These are phyloP conservation scores for Cacoxenus indagator DNA, from an alignment of 2,888 invertebrate genomes.

Conservation along the genomic window DNA sequence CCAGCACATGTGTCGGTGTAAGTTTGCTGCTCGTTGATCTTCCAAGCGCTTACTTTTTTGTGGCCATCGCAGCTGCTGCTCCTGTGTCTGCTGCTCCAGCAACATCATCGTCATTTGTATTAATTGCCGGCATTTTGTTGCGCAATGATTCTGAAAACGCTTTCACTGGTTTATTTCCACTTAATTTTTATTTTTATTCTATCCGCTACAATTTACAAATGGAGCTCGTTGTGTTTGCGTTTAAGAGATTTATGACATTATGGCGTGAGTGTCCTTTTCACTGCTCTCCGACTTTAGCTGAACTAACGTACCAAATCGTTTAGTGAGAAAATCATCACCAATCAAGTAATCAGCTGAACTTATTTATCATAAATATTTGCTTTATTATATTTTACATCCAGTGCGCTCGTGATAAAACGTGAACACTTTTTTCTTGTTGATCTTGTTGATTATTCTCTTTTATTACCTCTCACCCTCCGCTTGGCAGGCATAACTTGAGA, in stretches of 20 bases:
- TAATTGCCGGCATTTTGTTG: slow-evolving; percentile 58
- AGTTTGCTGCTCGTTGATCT: not conserved
- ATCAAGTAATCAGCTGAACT: too few species aligned
- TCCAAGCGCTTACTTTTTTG: slow-evolving; percentile 34
- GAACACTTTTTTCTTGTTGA: too few species aligned
- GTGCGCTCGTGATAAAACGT: too few species aligned
- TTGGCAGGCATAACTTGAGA: too few species aligned
- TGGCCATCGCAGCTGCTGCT: not conserved
- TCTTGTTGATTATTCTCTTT: too few species aligned
- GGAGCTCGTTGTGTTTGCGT: slow-evolving; percentile 12
- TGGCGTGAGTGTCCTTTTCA: not conserved
- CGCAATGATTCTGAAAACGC: slow-evolving; percentile 58
- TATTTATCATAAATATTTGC: too few species aligned
- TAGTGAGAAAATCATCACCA: too few species aligned
- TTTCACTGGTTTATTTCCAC: slow-evolving; percentile 41
- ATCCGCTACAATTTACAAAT: slow-evolving; percentile 14
- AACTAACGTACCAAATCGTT: too few species aligned
- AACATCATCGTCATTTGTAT: slow-evolving; percentile 59
- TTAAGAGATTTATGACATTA: slow-evolving; percentile 10
- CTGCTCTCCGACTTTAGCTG: too few species aligned
- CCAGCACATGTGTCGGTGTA: slow-evolving; percentile 1
- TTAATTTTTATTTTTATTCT: slow-evolving; percentile 16
- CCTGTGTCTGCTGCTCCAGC: slow-evolving; percentile 39
- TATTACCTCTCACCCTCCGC: too few species aligned
- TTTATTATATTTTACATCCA: too few species aligned